These are phyloP conservation scores for Drosophila anceps DNA, from an alignment of 2,888 invertebrate species.

Conservation along the genomic window DNA sequence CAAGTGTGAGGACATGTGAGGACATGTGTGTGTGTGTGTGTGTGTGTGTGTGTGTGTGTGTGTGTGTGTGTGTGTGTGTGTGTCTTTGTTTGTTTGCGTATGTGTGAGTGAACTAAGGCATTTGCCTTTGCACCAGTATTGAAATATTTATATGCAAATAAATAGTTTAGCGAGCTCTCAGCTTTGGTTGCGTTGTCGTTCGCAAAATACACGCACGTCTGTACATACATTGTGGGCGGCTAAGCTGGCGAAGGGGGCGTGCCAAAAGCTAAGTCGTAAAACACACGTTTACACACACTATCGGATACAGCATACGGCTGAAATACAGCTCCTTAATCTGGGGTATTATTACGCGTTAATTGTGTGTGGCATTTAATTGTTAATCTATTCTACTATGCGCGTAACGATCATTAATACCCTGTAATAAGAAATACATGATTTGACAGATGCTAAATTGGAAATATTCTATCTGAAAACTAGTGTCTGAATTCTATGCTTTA, in stretches of 20 bases:
- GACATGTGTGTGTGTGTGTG: slow-evolving; percentile 2
- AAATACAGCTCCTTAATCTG: slow-evolving; percentile 23
- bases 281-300: slow-evolving; percentile 43
- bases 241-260: slow-evolving; percentile 29
- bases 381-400: slow-evolving; percentile 58
- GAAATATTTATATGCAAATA: slow-evolving; percentile 81
- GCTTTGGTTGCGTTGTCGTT: slow-evolving; percentile 65
- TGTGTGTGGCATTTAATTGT: slow-evolving; percentile 77
- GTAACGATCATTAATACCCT: not conserved
- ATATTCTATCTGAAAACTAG: not conserved
- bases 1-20: slow-evolving; percentile 1
- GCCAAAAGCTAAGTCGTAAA: slow-evolving; percentile 58
- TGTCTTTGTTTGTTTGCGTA: slow-evolving; percentile 2
- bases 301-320: not conserved
- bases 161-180: slow-evolving; percentile 77
- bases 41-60: slow-evolving; percentile 6
- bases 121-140: slow-evolving; percentile 43
- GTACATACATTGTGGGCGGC: slow-evolving; percentile 1
- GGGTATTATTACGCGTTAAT: slow-evolving; percentile 71
- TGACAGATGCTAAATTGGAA: not conserved
- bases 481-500: not conserved
- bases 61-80: slow-evolving; percentile 4
- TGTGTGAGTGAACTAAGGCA: slow-evolving; percentile 29
- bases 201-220: slow-evolving; percentile 33
- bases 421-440: too few relatives aligned